phyloP scores from a whole-genome alignment of 2,888 invertebrate species.

The Philhelius pedissequus region DNA sequence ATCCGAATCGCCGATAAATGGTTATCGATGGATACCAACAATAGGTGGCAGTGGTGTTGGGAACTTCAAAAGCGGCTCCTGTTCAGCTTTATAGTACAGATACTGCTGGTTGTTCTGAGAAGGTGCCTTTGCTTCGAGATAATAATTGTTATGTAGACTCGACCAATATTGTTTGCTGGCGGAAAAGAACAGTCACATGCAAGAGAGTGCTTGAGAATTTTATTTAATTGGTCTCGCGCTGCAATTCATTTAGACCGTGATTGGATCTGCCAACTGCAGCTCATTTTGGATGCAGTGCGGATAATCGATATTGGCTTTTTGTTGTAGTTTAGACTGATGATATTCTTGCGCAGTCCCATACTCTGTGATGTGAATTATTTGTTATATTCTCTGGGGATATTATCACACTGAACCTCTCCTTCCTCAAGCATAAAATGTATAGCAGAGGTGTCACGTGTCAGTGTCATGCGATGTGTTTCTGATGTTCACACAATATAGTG shows the following conservation, averaged over 20 bases:
- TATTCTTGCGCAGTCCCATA: not conserved
- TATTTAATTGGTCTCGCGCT: constrained; percentile 67
- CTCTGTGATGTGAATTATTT: constrained; percentile 45
- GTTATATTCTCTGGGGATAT: constrained; percentile 44
- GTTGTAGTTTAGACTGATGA: not conserved
- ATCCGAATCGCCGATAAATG: constrained; percentile 61
- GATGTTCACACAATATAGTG: not conserved
- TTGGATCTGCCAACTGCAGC: constrained; percentile 43
- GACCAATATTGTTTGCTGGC: constrained; percentile 19
- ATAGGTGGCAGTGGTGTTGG: constrained; percentile 57
- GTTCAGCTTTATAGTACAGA: constrained; percentile 11
- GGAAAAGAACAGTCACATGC: not conserved
- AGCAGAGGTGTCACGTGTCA: constrained; percentile 4
- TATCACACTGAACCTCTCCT: not conserved
- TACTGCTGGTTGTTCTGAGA: not conserved
- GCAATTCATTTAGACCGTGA: constrained; percentile 64
- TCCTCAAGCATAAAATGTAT: not conserved
- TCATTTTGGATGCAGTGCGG: constrained; percentile 62
- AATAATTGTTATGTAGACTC: constrained; percentile 35
- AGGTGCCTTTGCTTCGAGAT: constrained; percentile 30
- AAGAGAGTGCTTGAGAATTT: constrained; percentile 47
- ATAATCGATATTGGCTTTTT: constrained; percentile 36
- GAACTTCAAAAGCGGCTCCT: constrained; percentile 66
- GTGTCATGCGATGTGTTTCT: not conserved
- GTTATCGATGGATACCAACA: constrained; percentile 68